These are phyloP conservation scores for Eupeodes latifasciatus DNA, from an alignment of 2,888 invertebrate genomes.

Conservation along the genomic window DNA sequence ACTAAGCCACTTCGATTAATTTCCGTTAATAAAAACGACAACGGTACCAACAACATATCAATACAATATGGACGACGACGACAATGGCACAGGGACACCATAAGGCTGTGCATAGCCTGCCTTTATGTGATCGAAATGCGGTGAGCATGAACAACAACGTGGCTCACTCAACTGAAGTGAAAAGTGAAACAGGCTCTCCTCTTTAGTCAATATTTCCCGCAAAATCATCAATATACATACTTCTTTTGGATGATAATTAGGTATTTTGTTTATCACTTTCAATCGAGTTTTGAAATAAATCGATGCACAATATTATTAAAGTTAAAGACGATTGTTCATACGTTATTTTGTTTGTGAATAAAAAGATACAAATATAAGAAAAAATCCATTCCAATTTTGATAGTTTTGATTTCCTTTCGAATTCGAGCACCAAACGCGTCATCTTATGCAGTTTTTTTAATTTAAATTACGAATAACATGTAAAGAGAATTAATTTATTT, in stretches of 20 bases:
- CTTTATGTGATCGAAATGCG: conserved; percentile 1
- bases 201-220: conserved; percentile 61
- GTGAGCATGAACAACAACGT: conserved; percentile 33
- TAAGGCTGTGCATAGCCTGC: neutral
- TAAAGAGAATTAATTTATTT: too few species aligned
- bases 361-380: too few species aligned
- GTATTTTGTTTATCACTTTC: conserved; percentile 31
- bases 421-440: too few species aligned
- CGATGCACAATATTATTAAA: too few species aligned
- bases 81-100: too few species aligned
- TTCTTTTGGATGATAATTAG: conserved; percentile 32
- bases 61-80: neutral
- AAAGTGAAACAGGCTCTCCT: conserved; percentile 7
- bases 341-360: too few species aligned
- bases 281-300: neutral
- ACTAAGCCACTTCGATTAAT: conserved; percentile 47
- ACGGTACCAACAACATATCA: neutral
- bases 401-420: too few species aligned
- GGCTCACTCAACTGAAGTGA: neutral
- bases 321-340: too few species aligned
- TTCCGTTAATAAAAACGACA: conserved; percentile 47
- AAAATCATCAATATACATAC: conserved; percentile 56
- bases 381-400: too few species aligned
- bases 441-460: too few species aligned
- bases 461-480: too few species aligned